Evolutionary conservation across 2,797 vertebrate genomes (phyloP).

Genomic region (Dendrocincla fuliginosa): DNA sequence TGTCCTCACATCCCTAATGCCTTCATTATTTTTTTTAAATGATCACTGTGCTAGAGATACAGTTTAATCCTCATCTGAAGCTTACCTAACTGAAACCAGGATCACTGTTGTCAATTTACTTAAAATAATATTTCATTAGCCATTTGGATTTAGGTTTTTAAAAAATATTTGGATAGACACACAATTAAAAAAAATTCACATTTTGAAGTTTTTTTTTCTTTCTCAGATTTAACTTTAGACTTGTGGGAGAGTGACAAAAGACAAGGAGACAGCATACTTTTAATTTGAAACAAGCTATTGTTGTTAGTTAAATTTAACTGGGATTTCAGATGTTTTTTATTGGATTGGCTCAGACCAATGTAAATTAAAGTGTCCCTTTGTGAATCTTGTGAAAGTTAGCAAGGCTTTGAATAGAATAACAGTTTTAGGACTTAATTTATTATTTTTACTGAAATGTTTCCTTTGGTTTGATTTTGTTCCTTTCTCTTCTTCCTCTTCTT

Average conservation of each 20-base stretch:
- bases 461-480: neutral
- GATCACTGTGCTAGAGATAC: neutral
- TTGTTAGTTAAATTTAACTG: neutral
- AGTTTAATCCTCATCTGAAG: neutral
- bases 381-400: neutral
- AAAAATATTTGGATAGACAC: neutral
- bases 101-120: neutral
- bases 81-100: neutral
- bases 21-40: neutral
- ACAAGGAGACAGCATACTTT: neutral
- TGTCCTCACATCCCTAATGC: neutral
- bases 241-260: neutral
- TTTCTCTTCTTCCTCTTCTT: accelerated
- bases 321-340: neutral
- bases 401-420: neutral
- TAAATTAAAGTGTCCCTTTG: neutral
- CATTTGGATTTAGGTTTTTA: neutral
- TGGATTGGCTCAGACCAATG: neutral
- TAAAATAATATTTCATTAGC: neutral
- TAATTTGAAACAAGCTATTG: neutral
- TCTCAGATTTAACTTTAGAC: neutral
- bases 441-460: neutral
- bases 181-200: neutral
- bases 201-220: neutral
- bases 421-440: neutral